Evolutionary conservation across 2,113 vertebrate species (phyloP).

Genomic region (Amblyornis subalaris): DNA sequence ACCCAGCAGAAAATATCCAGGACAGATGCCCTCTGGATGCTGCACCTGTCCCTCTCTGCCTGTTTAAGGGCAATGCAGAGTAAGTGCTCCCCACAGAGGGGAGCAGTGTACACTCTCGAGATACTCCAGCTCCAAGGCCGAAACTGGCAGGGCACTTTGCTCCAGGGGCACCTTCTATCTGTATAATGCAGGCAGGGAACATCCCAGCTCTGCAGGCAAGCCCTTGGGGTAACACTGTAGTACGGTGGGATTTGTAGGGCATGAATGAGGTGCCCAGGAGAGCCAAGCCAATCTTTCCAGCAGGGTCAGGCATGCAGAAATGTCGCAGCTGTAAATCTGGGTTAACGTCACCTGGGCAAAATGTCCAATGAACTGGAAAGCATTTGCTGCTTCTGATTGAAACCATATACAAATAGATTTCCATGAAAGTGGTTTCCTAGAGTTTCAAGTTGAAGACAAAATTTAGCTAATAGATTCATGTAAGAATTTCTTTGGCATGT

Average conservation of each 20-base stretch:
- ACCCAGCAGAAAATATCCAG: background rate
- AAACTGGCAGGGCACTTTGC: background rate
- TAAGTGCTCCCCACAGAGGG: background rate
- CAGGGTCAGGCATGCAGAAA: background rate
- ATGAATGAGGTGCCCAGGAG: background rate
- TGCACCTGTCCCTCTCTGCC: slow-evolving; percentile 46
- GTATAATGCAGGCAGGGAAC: background rate
- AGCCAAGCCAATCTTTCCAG: background rate
- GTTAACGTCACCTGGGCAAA: slow-evolving; percentile 18
- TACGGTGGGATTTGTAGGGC: background rate
- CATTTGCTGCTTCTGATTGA: slow-evolving; percentile 27
- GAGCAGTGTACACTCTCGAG: background rate
- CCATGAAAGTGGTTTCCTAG: slow-evolving; percentile 1
- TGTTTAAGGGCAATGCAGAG: slow-evolving; percentile 29
- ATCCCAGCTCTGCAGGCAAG: background rate
- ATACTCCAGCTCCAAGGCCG: background rate
- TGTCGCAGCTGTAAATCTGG: slow-evolving; percentile 17
- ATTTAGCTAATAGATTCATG: background rate
- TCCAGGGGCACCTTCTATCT: background rate
- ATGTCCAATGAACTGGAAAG: slow-evolving; percentile 13
- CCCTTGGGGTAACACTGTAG: background rate
- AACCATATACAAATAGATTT: slow-evolving; percentile 38
- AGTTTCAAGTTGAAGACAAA: background rate
- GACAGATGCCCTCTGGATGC: background rate
- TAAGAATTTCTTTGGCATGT: background rate